phyloP scores from a whole-genome alignment of 2,113 vertebrate genomes.

The Otocyon megalotis region DNA sequence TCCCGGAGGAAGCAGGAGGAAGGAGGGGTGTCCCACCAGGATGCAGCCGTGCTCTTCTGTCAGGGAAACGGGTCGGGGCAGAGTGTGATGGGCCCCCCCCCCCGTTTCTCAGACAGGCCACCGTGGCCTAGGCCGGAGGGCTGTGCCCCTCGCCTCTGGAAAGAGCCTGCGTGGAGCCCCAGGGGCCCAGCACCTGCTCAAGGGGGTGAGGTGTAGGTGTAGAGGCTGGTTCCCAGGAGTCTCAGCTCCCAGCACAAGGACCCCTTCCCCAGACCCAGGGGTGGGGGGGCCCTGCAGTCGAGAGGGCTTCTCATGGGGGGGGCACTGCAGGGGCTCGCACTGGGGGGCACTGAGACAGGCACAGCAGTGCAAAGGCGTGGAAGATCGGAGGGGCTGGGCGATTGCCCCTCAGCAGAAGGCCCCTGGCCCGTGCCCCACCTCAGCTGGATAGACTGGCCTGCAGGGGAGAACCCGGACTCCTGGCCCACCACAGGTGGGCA shows the following conservation, averaged over 20 bases:
- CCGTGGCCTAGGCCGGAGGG: neutral
- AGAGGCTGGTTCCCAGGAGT: neutral
- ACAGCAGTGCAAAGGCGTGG: neutral
- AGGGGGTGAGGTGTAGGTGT: neutral
- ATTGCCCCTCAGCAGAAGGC: neutral
- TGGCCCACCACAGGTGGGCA: neutral
- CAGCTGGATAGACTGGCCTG: neutral
- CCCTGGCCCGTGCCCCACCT: neutral
- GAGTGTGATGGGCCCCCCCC: neutral
- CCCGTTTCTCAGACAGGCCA: neutral
- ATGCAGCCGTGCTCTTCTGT: neutral
- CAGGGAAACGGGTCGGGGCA: neutral
- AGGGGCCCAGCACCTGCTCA: accelerated
- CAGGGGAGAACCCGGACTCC: neutral
- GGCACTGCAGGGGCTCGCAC: accelerated
- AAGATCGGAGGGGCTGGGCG: accelerated
- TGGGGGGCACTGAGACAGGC: no score
- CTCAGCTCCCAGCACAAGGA: neutral
- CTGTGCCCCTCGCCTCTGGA: neutral
- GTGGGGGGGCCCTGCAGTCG: neutral
- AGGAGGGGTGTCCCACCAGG: neutral
- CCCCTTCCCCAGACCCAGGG: neutral
- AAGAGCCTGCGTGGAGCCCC: neutral
- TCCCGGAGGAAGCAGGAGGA: neutral
- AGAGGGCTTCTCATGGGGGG: neutral